phyloP scores from a whole-genome alignment of 2,113 vertebrate species.

The Eubucco bourcierii region DNA sequence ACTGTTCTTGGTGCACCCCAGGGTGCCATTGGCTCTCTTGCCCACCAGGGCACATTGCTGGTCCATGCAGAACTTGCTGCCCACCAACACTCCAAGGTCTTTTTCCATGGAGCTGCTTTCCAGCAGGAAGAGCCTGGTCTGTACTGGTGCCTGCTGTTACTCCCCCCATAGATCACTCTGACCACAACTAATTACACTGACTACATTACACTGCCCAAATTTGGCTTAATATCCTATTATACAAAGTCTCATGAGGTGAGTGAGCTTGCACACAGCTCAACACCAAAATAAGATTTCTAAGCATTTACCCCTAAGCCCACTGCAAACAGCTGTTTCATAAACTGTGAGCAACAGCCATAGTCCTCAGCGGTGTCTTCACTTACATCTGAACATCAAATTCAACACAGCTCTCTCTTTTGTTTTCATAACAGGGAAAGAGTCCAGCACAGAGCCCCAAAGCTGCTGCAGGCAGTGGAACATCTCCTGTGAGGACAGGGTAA shows the following conservation, averaged over 20 bases:
- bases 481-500: no score
- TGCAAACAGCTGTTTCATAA: not conserved
- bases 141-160: no score
- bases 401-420: not conserved
- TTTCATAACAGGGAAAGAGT: not conserved
- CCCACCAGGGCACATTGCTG: no score
- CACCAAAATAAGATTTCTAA: not conserved
- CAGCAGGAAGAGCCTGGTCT: no score
- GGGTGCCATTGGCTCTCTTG: no score
- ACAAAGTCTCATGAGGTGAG: not conserved
- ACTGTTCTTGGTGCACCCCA: no score
- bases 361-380: not conserved
- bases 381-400: not conserved
- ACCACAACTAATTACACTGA: not conserved
- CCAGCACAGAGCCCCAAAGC: no score
- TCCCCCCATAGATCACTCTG: not conserved
- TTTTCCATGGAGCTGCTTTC: no score
- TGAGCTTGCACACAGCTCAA: not conserved
- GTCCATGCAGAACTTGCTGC: no score
- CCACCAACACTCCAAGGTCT: no score
- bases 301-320: not conserved
- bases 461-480: no score
- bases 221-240: not conserved
- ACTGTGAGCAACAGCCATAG: not conserved
- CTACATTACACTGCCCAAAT: not conserved